Conservation (phyloP, 2,888 invertebrate species). For the Plagodis dolabraria region DNA sequence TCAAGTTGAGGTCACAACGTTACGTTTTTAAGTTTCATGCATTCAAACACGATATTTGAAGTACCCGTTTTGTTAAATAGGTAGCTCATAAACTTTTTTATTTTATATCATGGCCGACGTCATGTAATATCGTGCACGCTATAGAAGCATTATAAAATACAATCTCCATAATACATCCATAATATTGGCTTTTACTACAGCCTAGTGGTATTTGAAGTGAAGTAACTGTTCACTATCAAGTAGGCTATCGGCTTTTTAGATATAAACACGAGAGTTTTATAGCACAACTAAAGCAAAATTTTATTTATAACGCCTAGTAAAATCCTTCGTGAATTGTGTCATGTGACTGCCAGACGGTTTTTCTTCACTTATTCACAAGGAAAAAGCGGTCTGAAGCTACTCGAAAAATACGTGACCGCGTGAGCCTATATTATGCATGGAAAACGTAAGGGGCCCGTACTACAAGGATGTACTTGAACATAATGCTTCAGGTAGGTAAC, state of each 20-base stretch:
- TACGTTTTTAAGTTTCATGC: slow-evolving; percentile 26
- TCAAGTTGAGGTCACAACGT: no score
- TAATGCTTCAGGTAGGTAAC: slow-evolving; percentile 22
- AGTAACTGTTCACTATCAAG: slow-evolving; percentile 23
- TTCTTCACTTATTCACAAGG: slow-evolving; percentile 75
- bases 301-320: slow-evolving; percentile 31
- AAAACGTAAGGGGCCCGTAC: slow-evolving; percentile 38
- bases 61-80: slow-evolving; percentile 8
- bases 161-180: slow-evolving; percentile 24
- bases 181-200: slow-evolving; percentile 25
- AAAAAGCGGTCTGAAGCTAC: slow-evolving; percentile 71
- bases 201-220: slow-evolving; percentile 18
- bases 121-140: slow-evolving; percentile 20
- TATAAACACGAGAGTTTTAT: slow-evolving; percentile 24
- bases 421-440: slow-evolving; percentile 72
- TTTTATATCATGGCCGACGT: slow-evolving; percentile 25
- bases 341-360: slow-evolving; percentile 71
- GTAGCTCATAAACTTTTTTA: slow-evolving; percentile 23
- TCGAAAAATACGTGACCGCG: slow-evolving; percentile 79
- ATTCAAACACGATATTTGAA: slow-evolving; percentile 14
- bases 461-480: slow-evolving; percentile 39
- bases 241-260: slow-evolving; percentile 18
- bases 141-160: slow-evolving; percentile 24
- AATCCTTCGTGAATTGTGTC: slow-evolving; percentile 50
- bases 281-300: slow-evolving; percentile 42